These are phyloP conservation scores for Pyrrhosoma nymphula DNA, from an alignment of 2,888 invertebrate genomes.

Conservation along the genomic window DNA sequence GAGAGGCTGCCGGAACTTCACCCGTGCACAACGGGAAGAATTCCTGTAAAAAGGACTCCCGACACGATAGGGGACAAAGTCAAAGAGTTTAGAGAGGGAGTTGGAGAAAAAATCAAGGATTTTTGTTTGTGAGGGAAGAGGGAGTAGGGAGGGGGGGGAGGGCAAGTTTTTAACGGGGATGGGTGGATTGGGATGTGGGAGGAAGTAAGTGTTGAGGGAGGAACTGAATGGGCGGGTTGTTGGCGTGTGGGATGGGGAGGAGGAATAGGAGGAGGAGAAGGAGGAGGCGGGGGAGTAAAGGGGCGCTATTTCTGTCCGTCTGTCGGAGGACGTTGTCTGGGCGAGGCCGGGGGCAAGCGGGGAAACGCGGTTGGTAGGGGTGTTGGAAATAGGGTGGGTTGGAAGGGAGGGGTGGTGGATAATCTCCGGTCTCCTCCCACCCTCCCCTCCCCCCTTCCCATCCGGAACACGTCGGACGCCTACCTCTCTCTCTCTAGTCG, in stretches of 20 bases:
- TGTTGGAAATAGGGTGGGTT: too few species aligned
- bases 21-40: background rate
- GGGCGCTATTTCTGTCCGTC: background rate
- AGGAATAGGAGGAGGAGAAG: background rate
- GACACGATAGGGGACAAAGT: background rate
- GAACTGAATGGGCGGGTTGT: background rate
- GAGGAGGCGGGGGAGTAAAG: background rate
- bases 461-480: background rate
- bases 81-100: background rate
- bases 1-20: too few species aligned
- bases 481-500: background rate
- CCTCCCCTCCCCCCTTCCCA: background rate
- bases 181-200: background rate
- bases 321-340: slow-evolving; percentile 2
- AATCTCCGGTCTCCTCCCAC: too few species aligned
- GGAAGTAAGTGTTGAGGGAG: background rate
- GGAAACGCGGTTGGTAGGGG: background rate
- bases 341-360: background rate
- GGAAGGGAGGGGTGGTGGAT: too few species aligned
- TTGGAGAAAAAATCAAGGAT: too few species aligned
- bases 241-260: background rate
- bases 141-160: background rate
- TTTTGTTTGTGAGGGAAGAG: too few species aligned
- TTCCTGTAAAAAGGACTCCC: background rate
- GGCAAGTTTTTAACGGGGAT: background rate